Conservation (phyloP, 2,797 vertebrate genomes). For the Anas flavirostris region DNA sequence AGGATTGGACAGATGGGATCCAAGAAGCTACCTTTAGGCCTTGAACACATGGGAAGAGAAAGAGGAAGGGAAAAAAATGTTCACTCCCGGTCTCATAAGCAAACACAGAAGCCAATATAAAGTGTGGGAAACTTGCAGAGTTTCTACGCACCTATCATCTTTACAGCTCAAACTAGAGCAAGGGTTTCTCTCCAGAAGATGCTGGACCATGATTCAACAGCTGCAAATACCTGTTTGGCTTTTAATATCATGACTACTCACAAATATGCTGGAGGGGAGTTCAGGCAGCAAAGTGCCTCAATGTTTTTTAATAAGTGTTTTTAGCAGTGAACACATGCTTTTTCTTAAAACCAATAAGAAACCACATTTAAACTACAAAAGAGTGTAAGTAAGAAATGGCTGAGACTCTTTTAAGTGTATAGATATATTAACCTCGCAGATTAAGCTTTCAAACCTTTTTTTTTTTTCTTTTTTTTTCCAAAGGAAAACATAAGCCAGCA, state of each 20-base stretch:
- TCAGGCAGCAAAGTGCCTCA: conserved; percentile 16
- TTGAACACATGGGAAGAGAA: conserved; percentile 57
- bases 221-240: conserved; percentile 57
- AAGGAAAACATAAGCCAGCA: conserved; percentile 11
- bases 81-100: not conserved
- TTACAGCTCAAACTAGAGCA: not conserved
- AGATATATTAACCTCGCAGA: conserved; percentile 44
- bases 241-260: conserved; percentile 31
- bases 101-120: not conserved
- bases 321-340: conserved; percentile 53
- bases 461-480: not conserved
- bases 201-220: not conserved
- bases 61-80: not conserved
- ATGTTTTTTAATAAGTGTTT: conserved; percentile 64
- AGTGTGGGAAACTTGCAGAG: not conserved
- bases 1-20: conserved; percentile 78
- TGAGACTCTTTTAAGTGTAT: conserved; percentile 26
- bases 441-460: conserved; percentile 18
- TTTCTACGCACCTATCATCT: not conserved
- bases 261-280: conserved; percentile 55
- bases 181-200: not conserved
- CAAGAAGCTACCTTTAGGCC: conserved; percentile 68
- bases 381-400: not conserved
- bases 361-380: conserved; percentile 42
- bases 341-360: conserved; percentile 57